A percentile compares a stretch with the other conserved stretches of the same genome.
Evolutionary conservation across 2,113 vertebrate genomes (phyloP).

Genomic region (Smithornis capensis): DNA sequence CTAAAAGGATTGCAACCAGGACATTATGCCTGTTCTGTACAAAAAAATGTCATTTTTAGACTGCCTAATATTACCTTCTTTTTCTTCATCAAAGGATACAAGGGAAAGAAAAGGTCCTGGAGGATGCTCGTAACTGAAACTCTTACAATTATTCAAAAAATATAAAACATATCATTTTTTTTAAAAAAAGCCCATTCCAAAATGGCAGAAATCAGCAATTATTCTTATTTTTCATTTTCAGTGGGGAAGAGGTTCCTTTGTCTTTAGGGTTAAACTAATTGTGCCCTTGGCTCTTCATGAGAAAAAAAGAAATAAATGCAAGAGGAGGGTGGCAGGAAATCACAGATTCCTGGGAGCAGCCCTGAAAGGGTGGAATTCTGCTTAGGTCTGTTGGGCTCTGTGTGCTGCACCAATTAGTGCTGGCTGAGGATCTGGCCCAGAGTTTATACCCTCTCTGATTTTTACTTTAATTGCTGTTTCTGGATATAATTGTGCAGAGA

Average conservation of each 20-base stretch:
- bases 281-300: background rate
- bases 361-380: background rate
- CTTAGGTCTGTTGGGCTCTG: background rate
- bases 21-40: background rate
- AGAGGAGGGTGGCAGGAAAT: background rate
- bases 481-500: conserved; percentile 12
- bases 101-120: background rate
- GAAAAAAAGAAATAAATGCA: background rate
- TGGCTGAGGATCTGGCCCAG: background rate
- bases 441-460: background rate
- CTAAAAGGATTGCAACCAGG: background rate
- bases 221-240: background rate
- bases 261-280: background rate
- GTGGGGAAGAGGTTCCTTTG: background rate
- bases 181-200: background rate
- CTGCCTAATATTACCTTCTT: background rate
- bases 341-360: background rate
- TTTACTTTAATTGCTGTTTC: conserved; percentile 25
- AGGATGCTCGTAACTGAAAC: background rate
- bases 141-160: background rate
- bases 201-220: background rate
- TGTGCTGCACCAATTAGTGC: background rate
- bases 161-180: background rate
- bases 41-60: background rate
- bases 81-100: background rate